Evolutionary conservation across 35 echinoderm and acorn worm species (phyloP).

Genomic region (Diadema setosum): DNA sequence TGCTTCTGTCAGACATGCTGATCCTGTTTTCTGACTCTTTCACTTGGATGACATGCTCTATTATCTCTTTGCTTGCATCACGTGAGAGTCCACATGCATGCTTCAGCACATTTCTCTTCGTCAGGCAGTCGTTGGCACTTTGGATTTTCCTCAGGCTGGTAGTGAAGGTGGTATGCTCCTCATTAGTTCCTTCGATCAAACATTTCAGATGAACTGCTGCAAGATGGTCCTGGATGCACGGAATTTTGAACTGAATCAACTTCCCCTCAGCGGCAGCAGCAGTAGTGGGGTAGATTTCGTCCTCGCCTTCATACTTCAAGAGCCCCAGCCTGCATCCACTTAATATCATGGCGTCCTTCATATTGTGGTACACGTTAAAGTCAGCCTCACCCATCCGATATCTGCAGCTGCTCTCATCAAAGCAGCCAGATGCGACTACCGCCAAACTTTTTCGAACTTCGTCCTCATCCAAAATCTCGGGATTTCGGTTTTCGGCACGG

Average conservation of each 20-base stretch:
- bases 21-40: background rate
- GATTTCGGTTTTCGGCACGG: background rate
- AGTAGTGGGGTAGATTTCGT: background rate
- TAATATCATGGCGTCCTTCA: background rate
- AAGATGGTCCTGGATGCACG: background rate
- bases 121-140: background rate
- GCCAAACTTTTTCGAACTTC: background rate
- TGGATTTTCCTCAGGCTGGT: background rate
- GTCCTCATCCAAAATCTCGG: background rate
- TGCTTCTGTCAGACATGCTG: background rate
- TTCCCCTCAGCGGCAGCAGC: background rate
- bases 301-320: background rate
- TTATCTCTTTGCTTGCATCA: background rate
- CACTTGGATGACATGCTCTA: background rate
- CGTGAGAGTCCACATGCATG: background rate
- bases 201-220: background rate
- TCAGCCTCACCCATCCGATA: background rate
- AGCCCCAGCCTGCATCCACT: background rate
- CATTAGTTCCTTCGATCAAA: background rate
- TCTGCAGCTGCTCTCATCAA: background rate
- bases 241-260: background rate
- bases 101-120: background rate
- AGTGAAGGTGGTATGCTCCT: background rate
- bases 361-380: background rate
- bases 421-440: background rate